phyloP scores from a whole-genome alignment of 2,797 vertebrate genomes.

The Peromyscus eremicus region DNA sequence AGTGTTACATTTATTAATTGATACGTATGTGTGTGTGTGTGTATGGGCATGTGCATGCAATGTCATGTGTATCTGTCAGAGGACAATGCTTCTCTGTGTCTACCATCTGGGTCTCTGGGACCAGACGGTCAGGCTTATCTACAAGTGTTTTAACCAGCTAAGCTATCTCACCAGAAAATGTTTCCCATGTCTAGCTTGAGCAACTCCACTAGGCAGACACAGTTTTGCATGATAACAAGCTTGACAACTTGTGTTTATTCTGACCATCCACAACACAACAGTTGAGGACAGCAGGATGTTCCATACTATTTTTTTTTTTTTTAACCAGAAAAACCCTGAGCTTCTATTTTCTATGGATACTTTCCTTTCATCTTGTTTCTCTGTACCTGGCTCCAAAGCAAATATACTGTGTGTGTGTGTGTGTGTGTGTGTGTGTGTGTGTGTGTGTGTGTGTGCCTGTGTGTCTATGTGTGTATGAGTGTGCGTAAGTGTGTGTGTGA shows the following conservation, averaged over 20 bases:
- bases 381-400: not conserved
- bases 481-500: not conserved
- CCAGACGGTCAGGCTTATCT: not conserved
- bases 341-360: not conserved
- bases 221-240: not conserved
- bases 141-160: not conserved
- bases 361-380: not conserved
- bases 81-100: not conserved
- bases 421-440: not conserved
- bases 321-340: not conserved
- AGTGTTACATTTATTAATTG: constrained; percentile 42
- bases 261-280: not conserved
- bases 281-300: not conserved
- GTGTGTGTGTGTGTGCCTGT: not conserved
- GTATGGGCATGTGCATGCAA: too few species aligned
- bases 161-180: not conserved
- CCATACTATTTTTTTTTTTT: not conserved
- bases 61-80: not conserved
- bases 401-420: not conserved
- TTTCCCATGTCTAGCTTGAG: not conserved
- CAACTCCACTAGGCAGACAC: too few species aligned
- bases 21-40: not conserved
- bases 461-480: too few species aligned
- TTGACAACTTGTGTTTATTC: not conserved
- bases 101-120: not conserved